These are phyloP conservation scores for Odontocolon sp. DNA, from an alignment of 2,888 invertebrate species.

Conservation along the genomic window DNA sequence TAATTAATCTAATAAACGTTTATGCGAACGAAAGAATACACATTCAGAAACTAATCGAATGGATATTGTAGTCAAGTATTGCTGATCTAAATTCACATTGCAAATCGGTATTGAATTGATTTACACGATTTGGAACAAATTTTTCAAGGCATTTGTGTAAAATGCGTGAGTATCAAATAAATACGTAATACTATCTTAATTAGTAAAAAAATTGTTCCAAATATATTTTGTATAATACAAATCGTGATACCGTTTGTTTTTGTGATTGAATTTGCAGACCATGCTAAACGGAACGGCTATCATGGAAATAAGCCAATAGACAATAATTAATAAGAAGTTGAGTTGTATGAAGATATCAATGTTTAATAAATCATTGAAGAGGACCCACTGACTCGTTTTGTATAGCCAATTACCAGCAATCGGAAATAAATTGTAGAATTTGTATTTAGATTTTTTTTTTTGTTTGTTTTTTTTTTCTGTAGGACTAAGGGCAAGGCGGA, in stretches of 20 bases:
- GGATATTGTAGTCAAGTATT: slow-evolving; percentile 40
- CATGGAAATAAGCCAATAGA: slow-evolving; percentile 53
- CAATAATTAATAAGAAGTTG: slow-evolving; percentile 46
- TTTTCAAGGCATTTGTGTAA: background rate
- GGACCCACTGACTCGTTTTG: slow-evolving; percentile 38
- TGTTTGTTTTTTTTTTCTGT: slow-evolving; percentile 45
- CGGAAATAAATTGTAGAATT: slow-evolving; percentile 14
- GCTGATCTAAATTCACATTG: slow-evolving; percentile 54
- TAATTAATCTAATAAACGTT: slow-evolving; percentile 47
- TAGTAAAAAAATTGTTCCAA: background rate
- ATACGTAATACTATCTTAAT: background rate
- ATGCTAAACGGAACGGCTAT: slow-evolving; percentile 56
- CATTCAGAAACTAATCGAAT: slow-evolving; percentile 56
- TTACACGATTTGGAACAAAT: slow-evolving; percentile 17
- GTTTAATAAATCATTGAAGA: slow-evolving; percentile 10
- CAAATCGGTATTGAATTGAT: slow-evolving; percentile 45
- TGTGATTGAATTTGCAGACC: slow-evolving; percentile 56
- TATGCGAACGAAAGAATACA: slow-evolving; percentile 56
- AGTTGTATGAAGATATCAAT: slow-evolving; percentile 43
- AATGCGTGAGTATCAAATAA: background rate
- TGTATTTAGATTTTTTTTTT: background rate
- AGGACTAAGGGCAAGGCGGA: slow-evolving; percentile 81
- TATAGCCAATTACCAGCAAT: slow-evolving; percentile 52
- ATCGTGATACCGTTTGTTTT: slow-evolving; percentile 36
- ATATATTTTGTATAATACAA: slow-evolving; percentile 20